Evolutionary conservation across 2,797 vertebrate species (phyloP), one percentile per base, ranked within the genome.

Genomic region (Catharus ustulatus): DNA sequence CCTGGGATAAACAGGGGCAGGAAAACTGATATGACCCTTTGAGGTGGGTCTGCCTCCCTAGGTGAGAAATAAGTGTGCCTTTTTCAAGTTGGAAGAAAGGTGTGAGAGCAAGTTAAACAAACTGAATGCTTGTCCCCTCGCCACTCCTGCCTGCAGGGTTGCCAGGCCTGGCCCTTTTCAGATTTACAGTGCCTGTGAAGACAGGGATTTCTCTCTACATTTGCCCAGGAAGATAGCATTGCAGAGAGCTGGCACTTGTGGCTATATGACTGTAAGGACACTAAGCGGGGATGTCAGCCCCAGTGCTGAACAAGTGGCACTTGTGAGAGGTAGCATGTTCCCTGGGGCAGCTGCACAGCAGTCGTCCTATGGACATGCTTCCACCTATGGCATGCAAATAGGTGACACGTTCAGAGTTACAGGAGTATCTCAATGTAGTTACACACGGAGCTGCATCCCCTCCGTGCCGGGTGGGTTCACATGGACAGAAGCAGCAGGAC

Each of bases 371-470:
- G 1, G 34, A 29, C 32, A 23, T 0, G 8, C 18, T 21, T 72
- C 22, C 49, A 46, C 4, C 45, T 18, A 22, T 3, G 40, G 38
- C 1, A 0, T 6, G 52, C 52, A 40, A 46, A 74, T 0, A 57
- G n/a, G 15, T 3, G 19, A 43, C n/a, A 49, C 0, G 19, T 32
- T 18, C 49, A 59, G 79, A 67, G 19, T 52, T n/a, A 42, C 24
- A 16, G 0, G 9, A 74, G 36, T 27, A 24, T 48, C 72, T 12
- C 59, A 19, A 6, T 0, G 34, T 6, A 32, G 36, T 48, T 49
- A 78, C 58, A 64, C 0, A 62, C 1, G 13, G 68, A n/a, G 27
- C 2, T 1, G 19, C 21, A 12, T 7, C 24, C 52, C 27, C 24
- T 43, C 30, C 15, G 1, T 3, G 34, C 32, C 69, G 57, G 61